Evolutionary conservation across 2,797 vertebrate species (phyloP).

Genomic region (Poeciliopsis gracilis): DNA sequence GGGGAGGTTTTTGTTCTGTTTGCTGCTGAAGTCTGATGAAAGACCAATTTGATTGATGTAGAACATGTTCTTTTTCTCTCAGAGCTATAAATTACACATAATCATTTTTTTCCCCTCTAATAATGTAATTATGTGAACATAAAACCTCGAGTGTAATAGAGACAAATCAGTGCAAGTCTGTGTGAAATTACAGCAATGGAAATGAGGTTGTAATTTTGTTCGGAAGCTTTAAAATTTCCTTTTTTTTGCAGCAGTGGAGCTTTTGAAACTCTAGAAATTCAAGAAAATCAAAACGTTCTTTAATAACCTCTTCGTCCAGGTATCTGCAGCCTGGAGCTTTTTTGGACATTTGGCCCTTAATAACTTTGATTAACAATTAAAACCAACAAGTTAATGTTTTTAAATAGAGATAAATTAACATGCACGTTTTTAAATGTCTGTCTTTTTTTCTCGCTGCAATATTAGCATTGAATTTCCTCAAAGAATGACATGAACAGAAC

Average conservation of each 20-base stretch:
- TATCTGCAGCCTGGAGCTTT: too few relatives aligned
- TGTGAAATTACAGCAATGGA: slow-evolving; percentile 1
- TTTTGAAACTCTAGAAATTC: not conserved
- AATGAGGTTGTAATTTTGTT: not conserved
- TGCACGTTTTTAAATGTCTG: too few relatives aligned
- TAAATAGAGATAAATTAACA: too few relatives aligned
- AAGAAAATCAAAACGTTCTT: not conserved
- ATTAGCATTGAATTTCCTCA: too few relatives aligned
- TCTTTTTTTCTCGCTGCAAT: too few relatives aligned
- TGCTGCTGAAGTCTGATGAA: slow-evolving; percentile 1
- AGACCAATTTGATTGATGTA: not conserved
- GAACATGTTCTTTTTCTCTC: not conserved
- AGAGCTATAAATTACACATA: slow-evolving; percentile 3
- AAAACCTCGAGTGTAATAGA: not conserved
- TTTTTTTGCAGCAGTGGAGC: not conserved
- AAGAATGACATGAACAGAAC: too few relatives aligned
- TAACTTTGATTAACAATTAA: too few relatives aligned
- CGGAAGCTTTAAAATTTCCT: not conserved
- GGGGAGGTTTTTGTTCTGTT: not conserved
- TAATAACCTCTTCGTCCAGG: not conserved
- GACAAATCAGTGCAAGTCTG: not conserved
- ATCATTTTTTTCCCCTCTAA: not conserved
- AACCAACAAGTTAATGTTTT: too few relatives aligned
- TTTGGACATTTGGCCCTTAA: too few relatives aligned
- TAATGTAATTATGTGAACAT: not conserved